These are phyloP conservation scores for Patiria pectinifera DNA, from an alignment of 53 echinoderm and acorn worm genomes.

Conservation along the genomic window DNA sequence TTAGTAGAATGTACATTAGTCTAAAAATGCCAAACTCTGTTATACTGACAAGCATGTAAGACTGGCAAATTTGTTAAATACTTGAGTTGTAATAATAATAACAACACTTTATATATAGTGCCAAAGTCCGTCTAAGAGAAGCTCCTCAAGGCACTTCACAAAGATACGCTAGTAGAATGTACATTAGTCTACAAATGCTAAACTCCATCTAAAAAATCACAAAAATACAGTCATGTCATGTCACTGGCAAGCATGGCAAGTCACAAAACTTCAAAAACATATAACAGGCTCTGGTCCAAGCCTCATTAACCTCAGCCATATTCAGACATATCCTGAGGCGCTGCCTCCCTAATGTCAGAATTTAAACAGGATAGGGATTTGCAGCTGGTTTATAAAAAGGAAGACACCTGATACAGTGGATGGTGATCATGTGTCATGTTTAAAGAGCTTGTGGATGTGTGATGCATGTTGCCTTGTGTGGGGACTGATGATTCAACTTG, in stretches of 20 bases:
- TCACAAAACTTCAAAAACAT: not conserved
- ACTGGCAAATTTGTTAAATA: too few species aligned
- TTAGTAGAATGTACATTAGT: too few species aligned
- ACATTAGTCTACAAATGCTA: too few species aligned
- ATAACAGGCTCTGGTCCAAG: not conserved
- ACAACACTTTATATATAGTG: too few species aligned
- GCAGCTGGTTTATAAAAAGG: not conserved
- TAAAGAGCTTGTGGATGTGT: not conserved
- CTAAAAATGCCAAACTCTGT: too few species aligned
- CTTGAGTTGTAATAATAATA: too few species aligned
- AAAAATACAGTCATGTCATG: too few species aligned
- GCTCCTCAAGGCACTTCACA: too few species aligned
- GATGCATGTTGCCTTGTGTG: not conserved
- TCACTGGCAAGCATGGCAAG: not conserved
- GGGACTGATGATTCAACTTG: not conserved
- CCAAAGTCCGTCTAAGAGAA: too few species aligned
- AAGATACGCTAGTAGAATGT: too few species aligned
- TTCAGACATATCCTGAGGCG: not conserved
- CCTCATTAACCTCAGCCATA: not conserved
- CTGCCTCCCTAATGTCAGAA: not conserved
- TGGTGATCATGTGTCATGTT: not conserved
- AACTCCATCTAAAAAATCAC: too few species aligned
- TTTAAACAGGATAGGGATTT: not conserved
- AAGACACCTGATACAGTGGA: conserved; percentile 22
- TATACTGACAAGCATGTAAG: too few species aligned